These are phyloP conservation scores for Xenotilapia leptura DNA, from an alignment of 2,113 vertebrate species.

Conservation along the genomic window DNA sequence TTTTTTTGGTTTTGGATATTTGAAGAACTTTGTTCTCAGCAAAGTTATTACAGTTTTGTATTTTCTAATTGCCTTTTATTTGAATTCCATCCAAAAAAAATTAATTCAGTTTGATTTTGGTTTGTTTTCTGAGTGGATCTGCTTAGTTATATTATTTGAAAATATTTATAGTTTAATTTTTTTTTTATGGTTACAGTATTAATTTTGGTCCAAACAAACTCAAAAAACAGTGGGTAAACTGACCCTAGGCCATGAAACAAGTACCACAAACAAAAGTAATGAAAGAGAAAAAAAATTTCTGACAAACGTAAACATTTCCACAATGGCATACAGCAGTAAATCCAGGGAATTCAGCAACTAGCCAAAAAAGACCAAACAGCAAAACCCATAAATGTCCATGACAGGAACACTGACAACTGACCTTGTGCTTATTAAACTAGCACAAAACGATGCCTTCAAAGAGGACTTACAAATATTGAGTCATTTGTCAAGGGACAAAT, in stretches of 20 bases:
- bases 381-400: neutral
- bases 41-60: neutral
- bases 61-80: neutral
- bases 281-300: neutral
- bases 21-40: neutral
- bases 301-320: neutral
- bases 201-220: neutral
- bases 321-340: neutral
- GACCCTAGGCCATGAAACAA: neutral
- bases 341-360: neutral
- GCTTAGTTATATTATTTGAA: neutral
- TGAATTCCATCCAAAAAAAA: neutral
- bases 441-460: neutral
- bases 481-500: neutral
- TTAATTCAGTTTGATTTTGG: neutral
- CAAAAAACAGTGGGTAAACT: neutral
- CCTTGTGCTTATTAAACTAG: neutral
- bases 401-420: neutral
- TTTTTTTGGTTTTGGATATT: neutral
- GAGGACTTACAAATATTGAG: neutral
- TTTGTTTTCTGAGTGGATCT: neutral
- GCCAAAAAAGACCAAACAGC: neutral
- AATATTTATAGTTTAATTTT: neutral
- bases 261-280: neutral
- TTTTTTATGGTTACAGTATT: neutral